These are phyloP conservation scores for Onthophagus sagittarius DNA, from an alignment of 2,888 invertebrate genomes.

Conservation along the genomic window DNA sequence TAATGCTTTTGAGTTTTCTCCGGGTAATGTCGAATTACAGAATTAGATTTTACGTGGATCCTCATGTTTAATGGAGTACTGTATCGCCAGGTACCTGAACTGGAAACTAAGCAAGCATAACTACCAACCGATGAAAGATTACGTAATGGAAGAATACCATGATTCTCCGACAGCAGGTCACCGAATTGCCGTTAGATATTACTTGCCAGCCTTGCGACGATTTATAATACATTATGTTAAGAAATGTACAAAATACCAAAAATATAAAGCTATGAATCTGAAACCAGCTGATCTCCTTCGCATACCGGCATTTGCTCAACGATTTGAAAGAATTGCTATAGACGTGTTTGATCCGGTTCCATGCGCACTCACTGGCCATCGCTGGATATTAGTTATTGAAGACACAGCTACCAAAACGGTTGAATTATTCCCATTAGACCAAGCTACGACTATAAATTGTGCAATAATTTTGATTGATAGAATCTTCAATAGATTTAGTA, in stretches of 20 bases:
- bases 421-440: conserved; percentile 30
- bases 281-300: no score
- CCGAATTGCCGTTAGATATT: conserved; percentile 26
- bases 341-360: conserved; percentile 34
- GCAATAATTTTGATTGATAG: conserved; percentile 9
- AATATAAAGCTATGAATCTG: no score
- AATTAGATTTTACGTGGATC: conserved; percentile 18
- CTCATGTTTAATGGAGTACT: conserved; percentile 23
- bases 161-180: conserved; percentile 24
- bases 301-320: no score
- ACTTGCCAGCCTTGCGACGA: conserved; percentile 34
- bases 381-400: conserved; percentile 23
- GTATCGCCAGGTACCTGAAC: conserved; percentile 19
- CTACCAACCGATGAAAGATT: conserved; percentile 4
- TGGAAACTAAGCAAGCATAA: conserved; percentile 19
- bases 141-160: conserved; percentile 19
- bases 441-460: conserved; percentile 28
- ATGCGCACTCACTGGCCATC: conserved; percentile 6
- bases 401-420: conserved; percentile 32
- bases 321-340: no score
- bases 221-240: conserved; percentile 32
- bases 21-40: conserved; percentile 6
- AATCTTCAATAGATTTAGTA: conserved; percentile 31
- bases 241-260: no score
- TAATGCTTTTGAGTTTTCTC: conserved; percentile 24